Evolutionary conservation across 2,888 invertebrate species (phyloP).

Genomic region (Fissipunctia ypsillon): DNA sequence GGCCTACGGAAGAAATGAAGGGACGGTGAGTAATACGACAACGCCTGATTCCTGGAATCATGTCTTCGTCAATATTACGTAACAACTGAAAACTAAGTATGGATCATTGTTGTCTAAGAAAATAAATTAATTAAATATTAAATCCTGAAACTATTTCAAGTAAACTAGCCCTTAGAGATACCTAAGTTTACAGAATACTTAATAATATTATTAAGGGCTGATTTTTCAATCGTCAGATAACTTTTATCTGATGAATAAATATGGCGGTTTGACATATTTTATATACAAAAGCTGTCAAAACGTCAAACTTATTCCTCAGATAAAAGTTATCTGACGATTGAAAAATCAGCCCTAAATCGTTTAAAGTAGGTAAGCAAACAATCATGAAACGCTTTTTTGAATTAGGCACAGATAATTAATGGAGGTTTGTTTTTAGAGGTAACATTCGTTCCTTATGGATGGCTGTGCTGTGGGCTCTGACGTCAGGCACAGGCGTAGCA

Average conservation of each 20-base stretch:
- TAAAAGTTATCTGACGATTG: no score
- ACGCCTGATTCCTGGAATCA: not conserved
- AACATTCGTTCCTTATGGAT: slow-evolving; percentile 94
- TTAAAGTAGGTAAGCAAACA: not conserved
- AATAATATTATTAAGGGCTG: not conserved
- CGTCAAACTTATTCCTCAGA: no score
- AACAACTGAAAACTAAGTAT: no score
- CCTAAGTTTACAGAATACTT: not conserved
- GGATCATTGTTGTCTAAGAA: no score
- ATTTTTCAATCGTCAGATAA: no score
- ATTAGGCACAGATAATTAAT: not conserved
- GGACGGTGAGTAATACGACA: slow-evolving; percentile 89
- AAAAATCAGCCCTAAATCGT: no score
- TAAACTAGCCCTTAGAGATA: not conserved
- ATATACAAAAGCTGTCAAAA: no score
- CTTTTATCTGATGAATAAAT: no score
- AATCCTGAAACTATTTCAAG: not conserved
- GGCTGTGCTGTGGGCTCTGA: slow-evolving; percentile 94
- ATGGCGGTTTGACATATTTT: no score
- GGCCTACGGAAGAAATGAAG: slow-evolving; percentile 95
- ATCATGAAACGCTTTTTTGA: slow-evolving; percentile 1
- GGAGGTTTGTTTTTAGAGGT: slow-evolving; percentile 86
- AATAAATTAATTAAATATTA: no score
- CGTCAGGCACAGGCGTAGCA: slow-evolving; percentile 95
- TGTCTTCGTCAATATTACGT: slow-evolving; percentile 15